phyloP scores from a whole-genome alignment of 2,888 invertebrate species.

The Amphipoea lucens region DNA sequence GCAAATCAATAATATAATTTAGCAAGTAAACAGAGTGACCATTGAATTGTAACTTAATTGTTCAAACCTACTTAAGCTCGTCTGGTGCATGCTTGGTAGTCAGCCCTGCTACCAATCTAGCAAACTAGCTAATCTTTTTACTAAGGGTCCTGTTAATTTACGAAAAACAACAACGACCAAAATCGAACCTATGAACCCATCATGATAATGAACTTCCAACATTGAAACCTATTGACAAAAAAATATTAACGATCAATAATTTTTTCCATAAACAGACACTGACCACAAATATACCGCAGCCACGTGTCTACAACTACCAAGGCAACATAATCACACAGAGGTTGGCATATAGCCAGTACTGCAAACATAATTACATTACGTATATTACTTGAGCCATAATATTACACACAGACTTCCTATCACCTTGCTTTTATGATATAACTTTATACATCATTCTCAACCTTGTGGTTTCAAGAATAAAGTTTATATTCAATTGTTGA shows the following conservation, averaged over 20 bases:
- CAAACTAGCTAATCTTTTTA: not conserved
- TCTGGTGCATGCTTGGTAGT: not conserved
- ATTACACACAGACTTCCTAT: conserved; percentile 65
- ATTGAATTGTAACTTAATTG: not conserved
- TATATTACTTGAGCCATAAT: conserved; percentile 62
- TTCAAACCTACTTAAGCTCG: not conserved
- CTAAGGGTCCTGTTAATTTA: not conserved
- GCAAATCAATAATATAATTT: not conserved
- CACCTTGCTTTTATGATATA: conserved; percentile 59
- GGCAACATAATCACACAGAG: conserved; percentile 67
- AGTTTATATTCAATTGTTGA: conserved; percentile 22
- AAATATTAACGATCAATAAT: conserved; percentile 15
- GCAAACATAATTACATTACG: conserved; percentile 68
- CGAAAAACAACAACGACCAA: not conserved
- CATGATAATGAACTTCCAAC: not conserved
- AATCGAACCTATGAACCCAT: not conserved
- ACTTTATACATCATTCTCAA: conserved; percentile 19
- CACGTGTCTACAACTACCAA: conserved; percentile 65
- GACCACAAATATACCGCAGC: conserved; percentile 36
- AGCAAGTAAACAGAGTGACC: not conserved
- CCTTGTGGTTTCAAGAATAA: conserved; percentile 7
- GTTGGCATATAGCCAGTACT: conserved; percentile 64
- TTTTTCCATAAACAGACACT: conserved; percentile 17
- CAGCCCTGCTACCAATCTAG: not conserved
- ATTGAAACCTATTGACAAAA: conserved; percentile 3